phyloP scores from a whole-genome alignment of 2,113 vertebrate species.

The Parotia lawesii region DNA sequence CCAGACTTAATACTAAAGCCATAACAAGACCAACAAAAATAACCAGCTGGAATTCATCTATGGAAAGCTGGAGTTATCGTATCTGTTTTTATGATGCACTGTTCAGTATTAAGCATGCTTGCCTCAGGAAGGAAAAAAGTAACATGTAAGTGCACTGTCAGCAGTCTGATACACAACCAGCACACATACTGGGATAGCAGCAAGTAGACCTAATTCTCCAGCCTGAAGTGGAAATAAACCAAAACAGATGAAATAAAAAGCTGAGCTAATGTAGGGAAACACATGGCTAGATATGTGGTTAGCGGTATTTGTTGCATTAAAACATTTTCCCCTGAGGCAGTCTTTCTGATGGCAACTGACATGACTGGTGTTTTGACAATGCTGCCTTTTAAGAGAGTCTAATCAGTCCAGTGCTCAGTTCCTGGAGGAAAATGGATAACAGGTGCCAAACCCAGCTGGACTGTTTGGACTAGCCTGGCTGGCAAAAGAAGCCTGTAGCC shows the following conservation, averaged over 20 bases:
- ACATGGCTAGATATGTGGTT: not conserved
- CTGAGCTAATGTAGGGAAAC: slow-evolving; percentile 3
- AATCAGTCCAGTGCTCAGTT: not conserved
- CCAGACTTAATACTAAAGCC: not conserved
- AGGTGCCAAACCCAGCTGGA: slow-evolving; percentile 3
- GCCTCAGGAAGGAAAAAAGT: not conserved
- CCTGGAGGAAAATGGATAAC: slow-evolving; percentile 17
- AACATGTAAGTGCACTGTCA: not conserved
- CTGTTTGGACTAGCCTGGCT: not conserved
- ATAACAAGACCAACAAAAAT: not conserved
- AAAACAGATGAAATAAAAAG: not conserved
- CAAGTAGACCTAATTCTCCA: not conserved
- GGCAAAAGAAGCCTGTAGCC: not conserved
- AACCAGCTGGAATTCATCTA: not conserved
- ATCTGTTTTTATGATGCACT: not conserved
- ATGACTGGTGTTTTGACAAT: not conserved
- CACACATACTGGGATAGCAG: not conserved
- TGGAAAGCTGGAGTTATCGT: not conserved
- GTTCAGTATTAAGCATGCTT: not conserved
- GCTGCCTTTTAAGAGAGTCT: not conserved
- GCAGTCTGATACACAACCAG: not conserved
- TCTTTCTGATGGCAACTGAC: not conserved
- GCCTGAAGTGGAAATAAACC: slow-evolving; percentile 3
- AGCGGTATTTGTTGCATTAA: not conserved
- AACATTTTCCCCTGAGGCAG: not conserved